Percentiles rank a stretch among this genome's conserved stretches.
Conservation (phyloP, 1,140 invertebrate species). For the Calephelis nemesis region DNA sequence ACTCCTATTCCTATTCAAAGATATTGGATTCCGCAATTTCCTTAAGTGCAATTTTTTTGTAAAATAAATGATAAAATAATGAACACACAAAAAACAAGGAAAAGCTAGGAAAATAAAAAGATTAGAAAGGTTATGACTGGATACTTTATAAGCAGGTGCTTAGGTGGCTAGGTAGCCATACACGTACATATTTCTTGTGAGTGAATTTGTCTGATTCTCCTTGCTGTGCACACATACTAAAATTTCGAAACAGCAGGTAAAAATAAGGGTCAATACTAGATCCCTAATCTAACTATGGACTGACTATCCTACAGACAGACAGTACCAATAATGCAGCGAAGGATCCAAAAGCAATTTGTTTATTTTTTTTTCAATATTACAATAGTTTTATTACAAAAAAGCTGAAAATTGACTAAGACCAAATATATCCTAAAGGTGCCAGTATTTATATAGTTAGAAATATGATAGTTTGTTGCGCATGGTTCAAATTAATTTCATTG, state of each 20-base stretch:
- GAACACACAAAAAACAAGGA: slow-evolving; percentile 6
- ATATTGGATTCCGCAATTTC: not conserved
- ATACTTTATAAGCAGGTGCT: too few species aligned
- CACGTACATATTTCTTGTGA: slow-evolving; percentile 5
- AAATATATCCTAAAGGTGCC: too few species aligned
- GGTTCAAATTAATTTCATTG: too few species aligned
- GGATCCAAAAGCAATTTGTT: not conserved
- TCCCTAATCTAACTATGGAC: slow-evolving; percentile 1
- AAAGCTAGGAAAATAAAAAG: slow-evolving; percentile 3
- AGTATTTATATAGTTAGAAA: too few species aligned
- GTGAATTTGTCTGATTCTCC: slow-evolving; percentile 6
- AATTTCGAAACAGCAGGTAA: not conserved
- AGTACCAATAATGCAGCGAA: not conserved
- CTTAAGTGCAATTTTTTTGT: not conserved
- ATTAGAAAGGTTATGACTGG: slow-evolving; percentile 1
- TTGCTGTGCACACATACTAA: not conserved
- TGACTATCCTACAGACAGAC: slow-evolving; percentile 1
- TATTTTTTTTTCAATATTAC: too few species aligned
- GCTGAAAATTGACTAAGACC: too few species aligned
- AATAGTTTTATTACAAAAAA: too few species aligned
- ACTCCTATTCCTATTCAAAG: slow-evolving; percentile 5
- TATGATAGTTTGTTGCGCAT: too few species aligned
- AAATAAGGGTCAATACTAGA: not conserved
- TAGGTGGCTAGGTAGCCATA: too few species aligned
- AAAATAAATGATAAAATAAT: slow-evolving; percentile 1